Base-by-base conservation (phyloP, 23 tunicate species). In the Halocynthia roretzi region DNA sequence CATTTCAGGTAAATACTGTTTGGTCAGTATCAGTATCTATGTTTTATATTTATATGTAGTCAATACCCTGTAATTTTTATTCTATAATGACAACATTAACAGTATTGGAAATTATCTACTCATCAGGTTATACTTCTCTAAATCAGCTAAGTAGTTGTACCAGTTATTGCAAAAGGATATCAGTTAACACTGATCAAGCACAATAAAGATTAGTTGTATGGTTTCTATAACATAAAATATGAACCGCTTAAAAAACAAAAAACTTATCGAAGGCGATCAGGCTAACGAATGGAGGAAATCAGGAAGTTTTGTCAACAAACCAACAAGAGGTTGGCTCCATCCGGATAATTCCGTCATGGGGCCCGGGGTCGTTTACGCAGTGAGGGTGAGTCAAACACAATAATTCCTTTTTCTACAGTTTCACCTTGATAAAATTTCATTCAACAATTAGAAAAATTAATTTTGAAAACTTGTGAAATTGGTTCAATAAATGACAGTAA, bases 231-330 rank as follows among this genome's bases (percentile, higher is more conserved):
- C 20, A 68, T 14, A 68, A 67, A 22, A 19, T 12, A 74, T 74
- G 78, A 74, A 74, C 31, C 78, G 78, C 10, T 54, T 52, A 60
- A 85, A 81, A 82, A 82, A 80, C 53, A 92, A 92, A 70, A 86
- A 92, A 61, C 54, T 86, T 7, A 90, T 92, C 8, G 98, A 86
- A 65, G 98, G 92, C 6, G 98, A 86, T 58, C 86, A 91, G 53
- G 76, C 64, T 20, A 92, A 86, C 69, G 98, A 92, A 53, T 92
- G 92, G 92, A 82, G 98, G 65, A 92, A 92, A 83, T 92, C 98
- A 18, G 98, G 98, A 71, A 92, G 98, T 68, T 92, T 92, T 86
- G 92, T 92, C 52, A 92, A 86, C 82, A 92, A 86, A 66, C 98
- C 98, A 23, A 81, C 83, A 72, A 66, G 92, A 77, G 98, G 98